phyloP scores from a whole-genome alignment of 2,797 vertebrate genomes.

The Rhabdophis nuchalis region DNA sequence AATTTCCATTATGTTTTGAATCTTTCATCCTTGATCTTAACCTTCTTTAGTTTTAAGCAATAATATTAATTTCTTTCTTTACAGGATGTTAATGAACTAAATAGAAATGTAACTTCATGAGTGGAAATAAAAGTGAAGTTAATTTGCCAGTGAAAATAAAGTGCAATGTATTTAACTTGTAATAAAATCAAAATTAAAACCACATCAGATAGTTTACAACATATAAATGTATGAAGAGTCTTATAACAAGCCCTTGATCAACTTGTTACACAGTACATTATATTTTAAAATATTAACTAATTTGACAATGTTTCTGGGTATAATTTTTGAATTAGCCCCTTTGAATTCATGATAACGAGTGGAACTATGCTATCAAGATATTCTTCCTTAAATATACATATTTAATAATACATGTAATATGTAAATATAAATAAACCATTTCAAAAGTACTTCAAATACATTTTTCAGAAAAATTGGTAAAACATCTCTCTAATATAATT shows the following conservation, averaged over 20 bases:
- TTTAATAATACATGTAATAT: not conserved
- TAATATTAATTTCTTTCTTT: not conserved
- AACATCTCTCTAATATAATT: not conserved
- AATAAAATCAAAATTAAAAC: not conserved
- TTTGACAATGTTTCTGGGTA: not conserved
- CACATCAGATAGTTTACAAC: not conserved
- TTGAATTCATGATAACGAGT: not conserved
- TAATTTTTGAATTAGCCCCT: not conserved
- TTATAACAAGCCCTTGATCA: not conserved
- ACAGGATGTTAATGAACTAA: not conserved
- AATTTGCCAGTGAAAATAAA: not conserved
- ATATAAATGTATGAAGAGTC: not conserved
- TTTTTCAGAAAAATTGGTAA: not conserved
- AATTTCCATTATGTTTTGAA: not conserved
- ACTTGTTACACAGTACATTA: not conserved
- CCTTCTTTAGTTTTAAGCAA: not conserved
- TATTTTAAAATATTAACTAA: not conserved
- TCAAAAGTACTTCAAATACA: not conserved
- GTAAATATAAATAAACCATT: not conserved
- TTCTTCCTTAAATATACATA: not conserved
- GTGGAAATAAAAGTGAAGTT: not conserved
- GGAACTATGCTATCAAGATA: not conserved
- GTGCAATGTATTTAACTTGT: not conserved
- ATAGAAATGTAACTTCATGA: not conserved
- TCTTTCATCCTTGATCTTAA: not conserved